Conservation (phyloP, 92 coral and sea anemone genomes). For the Heteractis magnifica region DNA sequence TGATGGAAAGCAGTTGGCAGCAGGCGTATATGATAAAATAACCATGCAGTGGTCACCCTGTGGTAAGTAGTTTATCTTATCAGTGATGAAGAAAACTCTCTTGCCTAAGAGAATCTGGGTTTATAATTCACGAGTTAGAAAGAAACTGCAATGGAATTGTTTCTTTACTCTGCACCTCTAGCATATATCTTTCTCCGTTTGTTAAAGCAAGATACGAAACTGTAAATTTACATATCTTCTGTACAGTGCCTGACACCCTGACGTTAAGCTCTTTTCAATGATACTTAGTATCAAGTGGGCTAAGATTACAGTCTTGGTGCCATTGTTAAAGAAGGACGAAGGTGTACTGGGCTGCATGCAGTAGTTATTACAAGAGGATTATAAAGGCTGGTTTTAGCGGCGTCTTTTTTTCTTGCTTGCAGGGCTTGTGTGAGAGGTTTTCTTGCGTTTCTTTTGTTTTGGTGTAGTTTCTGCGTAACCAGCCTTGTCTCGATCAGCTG, state of each 20-base stretch:
- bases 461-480: slow-evolving; percentile 45
- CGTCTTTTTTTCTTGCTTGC: slow-evolving; percentile 29
- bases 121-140: too few species aligned
- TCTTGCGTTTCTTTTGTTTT: slow-evolving; percentile 64
- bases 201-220: not conserved
- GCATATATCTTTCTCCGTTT: not conserved
- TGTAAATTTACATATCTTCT: not conserved
- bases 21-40: not conserved
- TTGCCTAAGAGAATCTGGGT: too few species aligned
- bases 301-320: not conserved
- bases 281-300: not conserved
- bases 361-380: not conserved
- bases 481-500: slow-evolving; percentile 68
- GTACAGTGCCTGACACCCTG: not conserved
- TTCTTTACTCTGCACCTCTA: not conserved
- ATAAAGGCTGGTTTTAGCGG: not conserved
- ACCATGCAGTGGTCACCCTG: not conserved
- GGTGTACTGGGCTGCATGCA: not conserved
- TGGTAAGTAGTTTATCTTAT: not conserved
- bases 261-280: not conserved
- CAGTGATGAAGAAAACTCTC: too few species aligned
- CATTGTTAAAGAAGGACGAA: not conserved
- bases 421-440: slow-evolving; percentile 47
- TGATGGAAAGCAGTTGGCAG: not conserved
- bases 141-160: too few species aligned